Evolutionary conservation across 2,113 vertebrate genomes (phyloP).

Genomic region (Sceloporus undulatus): DNA sequence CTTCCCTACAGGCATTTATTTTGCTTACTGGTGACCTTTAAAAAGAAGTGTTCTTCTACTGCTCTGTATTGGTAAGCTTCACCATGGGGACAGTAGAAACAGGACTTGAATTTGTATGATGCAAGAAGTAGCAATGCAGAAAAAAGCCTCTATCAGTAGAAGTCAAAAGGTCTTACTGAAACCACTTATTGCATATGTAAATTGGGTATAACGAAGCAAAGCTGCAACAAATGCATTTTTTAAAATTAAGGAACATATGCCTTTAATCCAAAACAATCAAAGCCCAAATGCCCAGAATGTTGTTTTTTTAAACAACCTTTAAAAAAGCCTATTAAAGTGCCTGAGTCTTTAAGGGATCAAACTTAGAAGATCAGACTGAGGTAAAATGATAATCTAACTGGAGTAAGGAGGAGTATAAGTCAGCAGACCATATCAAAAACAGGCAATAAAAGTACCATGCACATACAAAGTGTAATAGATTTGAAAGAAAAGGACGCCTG

Average conservation of each 20-base stretch:
- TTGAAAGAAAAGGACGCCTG: too few relatives aligned
- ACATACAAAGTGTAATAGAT: too few relatives aligned
- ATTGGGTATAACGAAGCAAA: conserved; percentile 56
- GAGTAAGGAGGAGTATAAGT: too few relatives aligned
- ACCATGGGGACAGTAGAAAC: conserved; percentile 21
- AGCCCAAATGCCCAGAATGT: conserved; percentile 65
- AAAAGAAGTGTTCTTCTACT: too few relatives aligned
- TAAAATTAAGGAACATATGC: conserved; percentile 69
- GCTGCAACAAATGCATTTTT: conserved; percentile 58
- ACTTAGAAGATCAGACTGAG: too few relatives aligned
- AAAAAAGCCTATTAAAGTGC: too few relatives aligned
- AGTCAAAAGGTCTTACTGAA: neutral
- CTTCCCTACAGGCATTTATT: conserved; percentile 12
- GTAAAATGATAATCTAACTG: too few relatives aligned
- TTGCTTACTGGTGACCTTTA: neutral
- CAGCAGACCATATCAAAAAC: too few relatives aligned
- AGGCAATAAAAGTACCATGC: too few relatives aligned
- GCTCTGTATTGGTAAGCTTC: neutral
- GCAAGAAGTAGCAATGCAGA: neutral
- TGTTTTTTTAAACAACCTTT: too few relatives aligned
- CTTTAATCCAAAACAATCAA: conserved; percentile 72
- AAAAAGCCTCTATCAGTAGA: neutral
- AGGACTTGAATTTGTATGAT: neutral
- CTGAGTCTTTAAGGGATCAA: too few relatives aligned
- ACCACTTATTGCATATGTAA: conserved; percentile 37